Evolutionary conservation across 2,888 invertebrate species (phyloP), one percentile per base, ranked within the genome.

Genomic region (Pyrocoelia pectoralis): DNA sequence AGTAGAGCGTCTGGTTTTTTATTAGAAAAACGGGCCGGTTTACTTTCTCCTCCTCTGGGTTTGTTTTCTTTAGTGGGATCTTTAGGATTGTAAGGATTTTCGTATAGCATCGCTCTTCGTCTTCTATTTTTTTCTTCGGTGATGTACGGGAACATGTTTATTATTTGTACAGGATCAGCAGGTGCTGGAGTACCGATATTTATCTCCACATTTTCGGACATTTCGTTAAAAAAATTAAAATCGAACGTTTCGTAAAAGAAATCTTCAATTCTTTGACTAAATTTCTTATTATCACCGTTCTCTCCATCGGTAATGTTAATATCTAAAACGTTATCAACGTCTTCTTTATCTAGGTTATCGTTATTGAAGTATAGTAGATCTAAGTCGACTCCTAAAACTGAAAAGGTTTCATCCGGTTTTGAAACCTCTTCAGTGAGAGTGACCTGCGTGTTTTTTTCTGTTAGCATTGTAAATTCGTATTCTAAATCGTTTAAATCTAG

Each of bases 61-160:
- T 64, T 52, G 49, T 68, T 68, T 6, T 58, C 43, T 28, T 65
- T 63, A 12, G 50, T 52, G 18, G 19, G 54, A 12, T 56, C 66
- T 40, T 70, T 67, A 15, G 72, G 68, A 33, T 70, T 70, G 15
- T 71, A 72, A 40, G 70, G 75, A 57, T 72, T 78, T 73, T 81
- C 80, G 64, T 80, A 81, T 0, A 82, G 72, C n/a, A 81, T 65
- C 10, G 80, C 78, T 54, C 82, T 68, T 56, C 82, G 68, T 62
- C 80, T 74, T 53, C 76, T 62, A 52, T 81, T 80, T 60, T 73
- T 80, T 59, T 81, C 81, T 12, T 80, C 79, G 52, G 69, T 74
- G 61, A 80, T 79, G 50, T 80, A 79, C 5, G 81, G 80, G 68
- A 80, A 80, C 77, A 78, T 79, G 46, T 70, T 75, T 9, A 77